Evolutionary conservation across 1,140 invertebrate species (phyloP).

Genomic region (Tetraneura akinire): DNA sequence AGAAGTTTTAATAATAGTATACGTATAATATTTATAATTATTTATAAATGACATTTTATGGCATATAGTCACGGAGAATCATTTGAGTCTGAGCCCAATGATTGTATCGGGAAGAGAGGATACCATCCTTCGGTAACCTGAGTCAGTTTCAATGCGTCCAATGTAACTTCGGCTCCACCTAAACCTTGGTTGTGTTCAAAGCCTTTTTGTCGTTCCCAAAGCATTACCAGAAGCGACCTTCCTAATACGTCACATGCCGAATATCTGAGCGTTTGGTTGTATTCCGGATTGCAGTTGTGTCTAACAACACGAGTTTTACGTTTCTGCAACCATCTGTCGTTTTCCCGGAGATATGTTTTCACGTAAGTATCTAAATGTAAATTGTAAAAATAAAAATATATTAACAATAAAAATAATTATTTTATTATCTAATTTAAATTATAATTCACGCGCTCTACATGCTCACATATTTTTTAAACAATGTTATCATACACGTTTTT

Average conservation of each 20-base stretch:
- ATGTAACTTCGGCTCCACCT: constrained; percentile 80
- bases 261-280: constrained; percentile 86
- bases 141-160: constrained; percentile 76
- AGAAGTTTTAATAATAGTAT: neutral
- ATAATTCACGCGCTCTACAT: too few species aligned
- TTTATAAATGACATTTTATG: constrained; percentile 14
- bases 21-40: neutral
- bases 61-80: constrained; percentile 66
- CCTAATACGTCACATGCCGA: constrained; percentile 81
- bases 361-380: constrained; percentile 80
- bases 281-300: constrained; percentile 78
- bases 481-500: too few species aligned
- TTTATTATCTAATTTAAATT: too few species aligned
- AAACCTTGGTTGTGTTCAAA: constrained; percentile 86
- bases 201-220: constrained; percentile 84
- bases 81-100: constrained; percentile 69
- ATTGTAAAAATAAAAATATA: neutral
- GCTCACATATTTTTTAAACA: too few species aligned
- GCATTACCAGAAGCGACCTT: constrained; percentile 80
- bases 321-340: constrained; percentile 83
- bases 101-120: constrained; percentile 80
- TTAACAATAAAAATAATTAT: too few species aligned
- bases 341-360: constrained; percentile 88
- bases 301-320: constrained; percentile 83
- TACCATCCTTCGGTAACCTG: constrained; percentile 84